Evolutionary conservation across 2,113 vertebrate genomes (phyloP).

Genomic region (Thunnus maccoyii): DNA sequence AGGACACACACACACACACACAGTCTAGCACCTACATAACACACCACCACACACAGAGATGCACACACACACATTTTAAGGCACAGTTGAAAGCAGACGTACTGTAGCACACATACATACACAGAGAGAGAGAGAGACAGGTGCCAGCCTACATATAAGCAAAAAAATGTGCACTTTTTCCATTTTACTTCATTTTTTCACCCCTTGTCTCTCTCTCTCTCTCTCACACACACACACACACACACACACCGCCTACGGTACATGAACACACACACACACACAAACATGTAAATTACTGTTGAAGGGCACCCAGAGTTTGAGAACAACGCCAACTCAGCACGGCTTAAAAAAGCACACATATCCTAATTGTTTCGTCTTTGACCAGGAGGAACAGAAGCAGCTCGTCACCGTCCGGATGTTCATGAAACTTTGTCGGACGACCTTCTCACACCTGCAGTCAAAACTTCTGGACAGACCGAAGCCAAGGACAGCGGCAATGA

Average conservation of each 20-base stretch:
- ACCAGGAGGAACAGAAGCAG: conserved; percentile 1
- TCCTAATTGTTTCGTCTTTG: conserved; percentile 35
- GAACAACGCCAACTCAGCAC: conserved; percentile 65
- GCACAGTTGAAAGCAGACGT: not conserved
- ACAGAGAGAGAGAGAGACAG: not conserved
- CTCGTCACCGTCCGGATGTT: not conserved
- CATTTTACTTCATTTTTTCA: conserved; percentile 1
- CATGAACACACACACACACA: conserved; percentile 16
- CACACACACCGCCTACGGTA: conserved; percentile 10
- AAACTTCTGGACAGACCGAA: not conserved
- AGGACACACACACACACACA: conserved; percentile 40
- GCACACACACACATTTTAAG: not conserved
- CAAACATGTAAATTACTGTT: conserved; percentile 57
- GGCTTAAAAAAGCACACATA: not conserved
- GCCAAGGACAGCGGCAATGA: not conserved
- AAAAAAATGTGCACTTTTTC: not conserved
- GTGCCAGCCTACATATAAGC: not conserved
- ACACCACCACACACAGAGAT: not conserved
- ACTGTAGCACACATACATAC: not conserved
- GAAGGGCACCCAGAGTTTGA: conserved; percentile 63
- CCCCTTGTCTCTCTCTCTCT: not conserved
- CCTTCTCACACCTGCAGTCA: conserved; percentile 19
- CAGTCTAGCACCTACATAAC: conserved; percentile 19
- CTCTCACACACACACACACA: not conserved
- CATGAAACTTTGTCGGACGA: conserved; percentile 32